Conservation (phyloP, 2,888 invertebrate genomes). For the Drosophila subquinaria region DNA sequence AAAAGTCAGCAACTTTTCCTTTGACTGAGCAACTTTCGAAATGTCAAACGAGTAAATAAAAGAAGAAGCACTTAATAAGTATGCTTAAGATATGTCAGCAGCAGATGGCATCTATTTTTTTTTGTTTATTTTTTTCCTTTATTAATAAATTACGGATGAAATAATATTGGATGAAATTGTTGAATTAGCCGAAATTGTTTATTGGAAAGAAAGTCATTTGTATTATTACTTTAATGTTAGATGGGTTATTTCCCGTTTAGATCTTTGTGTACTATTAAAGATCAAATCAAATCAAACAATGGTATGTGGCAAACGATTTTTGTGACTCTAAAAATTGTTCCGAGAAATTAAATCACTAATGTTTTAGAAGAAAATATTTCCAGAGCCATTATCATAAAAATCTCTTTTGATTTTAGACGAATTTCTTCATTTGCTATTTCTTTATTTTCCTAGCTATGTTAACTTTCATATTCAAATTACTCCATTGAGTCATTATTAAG, state of each 20-base stretch:
- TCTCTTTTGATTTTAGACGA: too few species aligned
- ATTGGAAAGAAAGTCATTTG: not conserved
- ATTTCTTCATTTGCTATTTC: not conserved
- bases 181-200: not conserved
- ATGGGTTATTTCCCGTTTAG: not conserved
- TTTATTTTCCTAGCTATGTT: too few species aligned
- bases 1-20: conserved; percentile 38
- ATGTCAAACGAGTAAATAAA: conserved; percentile 28
- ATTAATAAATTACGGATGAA: not conserved
- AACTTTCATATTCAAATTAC: too few species aligned
- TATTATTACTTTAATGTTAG: not conserved
- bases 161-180: not conserved
- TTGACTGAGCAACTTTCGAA: conserved; percentile 17
- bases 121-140: not conserved
- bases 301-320: not conserved
- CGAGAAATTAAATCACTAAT: not conserved
- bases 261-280: too few species aligned
- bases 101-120: conserved; percentile 5
- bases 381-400: not conserved
- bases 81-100: conserved; percentile 7
- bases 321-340: not conserved
- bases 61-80: conserved; percentile 6
- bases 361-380: not conserved
- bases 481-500: not conserved
- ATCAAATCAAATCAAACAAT: too few species aligned